phyloP scores from a whole-genome alignment of 2,797 vertebrate genomes.

The Diplodus puntazzo region DNA sequence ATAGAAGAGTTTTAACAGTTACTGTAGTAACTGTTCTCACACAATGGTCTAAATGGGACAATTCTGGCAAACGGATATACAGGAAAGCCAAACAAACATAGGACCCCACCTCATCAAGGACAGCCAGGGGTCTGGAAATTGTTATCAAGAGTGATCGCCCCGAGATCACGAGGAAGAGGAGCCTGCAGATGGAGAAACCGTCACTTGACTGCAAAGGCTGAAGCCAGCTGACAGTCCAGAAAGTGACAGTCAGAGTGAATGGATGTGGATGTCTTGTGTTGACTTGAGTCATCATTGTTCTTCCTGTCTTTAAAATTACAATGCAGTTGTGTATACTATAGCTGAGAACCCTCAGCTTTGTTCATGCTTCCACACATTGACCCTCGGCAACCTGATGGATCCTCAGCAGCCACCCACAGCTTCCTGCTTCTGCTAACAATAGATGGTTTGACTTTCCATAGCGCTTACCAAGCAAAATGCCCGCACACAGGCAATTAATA shows the following conservation, averaged over 20 bases:
- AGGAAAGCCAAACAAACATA: background rate
- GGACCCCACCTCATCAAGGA: constrained; percentile 3
- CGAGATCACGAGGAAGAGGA: background rate
- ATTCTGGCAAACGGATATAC: background rate
- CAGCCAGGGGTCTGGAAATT: constrained; percentile 1
- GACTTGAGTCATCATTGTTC: constrained; percentile 14
- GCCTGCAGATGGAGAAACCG: background rate
- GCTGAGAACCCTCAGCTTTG: constrained; percentile 50
- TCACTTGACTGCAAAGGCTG: background rate
- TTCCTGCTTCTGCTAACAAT: constrained; percentile 77
- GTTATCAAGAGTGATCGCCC: background rate
- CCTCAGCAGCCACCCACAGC: constrained; percentile 63
- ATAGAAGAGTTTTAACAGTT: background rate
- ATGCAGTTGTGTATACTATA: background rate
- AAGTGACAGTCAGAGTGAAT: constrained; percentile 1
- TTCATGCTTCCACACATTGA: constrained; percentile 58
- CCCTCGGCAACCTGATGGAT: constrained; percentile 43
- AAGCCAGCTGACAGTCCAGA: background rate
- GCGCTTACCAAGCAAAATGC: constrained; percentile 70
- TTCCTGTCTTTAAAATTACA: constrained; percentile 46
- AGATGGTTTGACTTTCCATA: constrained; percentile 42
- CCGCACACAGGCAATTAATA: constrained; percentile 56
- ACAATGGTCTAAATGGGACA: background rate
- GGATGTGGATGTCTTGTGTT: constrained; percentile 12
- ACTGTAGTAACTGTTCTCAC: background rate